A percentile compares a stretch with the other conserved stretches of the same genome.
Evolutionary conservation across 1,140 invertebrate genomes (phyloP).

Genomic region (Conus betulinus): DNA sequence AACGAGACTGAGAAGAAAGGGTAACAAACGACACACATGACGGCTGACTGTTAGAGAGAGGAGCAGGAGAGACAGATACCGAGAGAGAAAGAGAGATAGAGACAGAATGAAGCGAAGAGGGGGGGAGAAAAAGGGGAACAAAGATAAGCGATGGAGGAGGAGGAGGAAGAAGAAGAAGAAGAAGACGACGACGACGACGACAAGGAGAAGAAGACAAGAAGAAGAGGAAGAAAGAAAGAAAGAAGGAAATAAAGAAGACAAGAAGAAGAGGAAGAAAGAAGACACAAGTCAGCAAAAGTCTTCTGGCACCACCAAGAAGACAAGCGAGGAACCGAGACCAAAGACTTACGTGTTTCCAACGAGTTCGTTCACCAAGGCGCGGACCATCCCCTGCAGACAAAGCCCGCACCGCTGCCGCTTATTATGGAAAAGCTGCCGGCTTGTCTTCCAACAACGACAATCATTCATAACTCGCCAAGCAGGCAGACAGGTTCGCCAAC

Average conservation of each 20-base stretch:
- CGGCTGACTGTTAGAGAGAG: too few species aligned
- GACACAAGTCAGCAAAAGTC: background rate
- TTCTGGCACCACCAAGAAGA: too few species aligned
- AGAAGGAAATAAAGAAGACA: background rate
- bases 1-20: too few species aligned
- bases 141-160: background rate
- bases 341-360: too few species aligned
- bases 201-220: background rate
- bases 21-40: too few species aligned
- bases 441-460: constrained; percentile 8
- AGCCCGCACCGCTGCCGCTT: background rate
- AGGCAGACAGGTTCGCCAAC: constrained; percentile 30
- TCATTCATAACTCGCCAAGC: constrained; percentile 18
- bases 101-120: background rate
- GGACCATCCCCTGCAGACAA: background rate
- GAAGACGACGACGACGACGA: background rate
- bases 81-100: constrained; percentile 1
- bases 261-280: background rate
- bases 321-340: too few species aligned
- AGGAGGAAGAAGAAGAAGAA: background rate
- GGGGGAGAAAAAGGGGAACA: background rate
- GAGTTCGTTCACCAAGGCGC: too few species aligned
- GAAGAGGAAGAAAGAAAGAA: background rate
- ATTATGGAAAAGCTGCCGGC: constrained; percentile 17
- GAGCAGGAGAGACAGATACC: background rate